A percentile compares a stretch with the other conserved stretches of the same genome.
Evolutionary conservation across 1,140 invertebrate genomes (phyloP).

Genomic region (Homarus americanus): DNA sequence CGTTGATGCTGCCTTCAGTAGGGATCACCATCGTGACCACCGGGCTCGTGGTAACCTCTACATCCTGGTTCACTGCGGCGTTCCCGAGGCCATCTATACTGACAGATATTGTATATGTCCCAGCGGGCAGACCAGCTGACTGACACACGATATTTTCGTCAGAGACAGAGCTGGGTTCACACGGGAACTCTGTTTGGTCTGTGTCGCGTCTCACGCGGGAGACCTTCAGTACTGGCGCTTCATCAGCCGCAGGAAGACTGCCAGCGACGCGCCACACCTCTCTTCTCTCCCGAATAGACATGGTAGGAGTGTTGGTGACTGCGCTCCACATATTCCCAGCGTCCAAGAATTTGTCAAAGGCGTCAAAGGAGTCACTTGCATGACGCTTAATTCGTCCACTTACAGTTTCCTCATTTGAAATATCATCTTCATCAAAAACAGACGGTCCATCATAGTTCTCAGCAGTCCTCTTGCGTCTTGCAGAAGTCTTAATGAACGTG

Average conservation of each 20-base stretch:
- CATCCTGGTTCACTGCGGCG: not conserved
- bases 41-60: not conserved
- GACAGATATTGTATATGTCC: not conserved
- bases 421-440: not conserved
- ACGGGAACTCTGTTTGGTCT: not conserved
- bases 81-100: not conserved
- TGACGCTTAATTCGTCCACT: not conserved
- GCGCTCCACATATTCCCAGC: slow-evolving; percentile 37
- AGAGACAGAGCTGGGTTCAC: not conserved
- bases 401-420: not conserved
- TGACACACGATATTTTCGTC: slow-evolving; percentile 24
- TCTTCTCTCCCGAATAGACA: not conserved
- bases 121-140: not conserved
- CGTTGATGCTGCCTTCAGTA: slow-evolving; percentile 40
- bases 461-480: not conserved
- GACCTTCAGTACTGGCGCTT: no score
- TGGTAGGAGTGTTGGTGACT: slow-evolving; percentile 17
- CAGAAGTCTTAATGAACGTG: not conserved
- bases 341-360: not conserved
- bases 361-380: not conserved
- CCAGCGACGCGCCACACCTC: slow-evolving; percentile 34
- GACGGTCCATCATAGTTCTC: slow-evolving; percentile 7
- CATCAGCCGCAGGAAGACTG: not conserved
- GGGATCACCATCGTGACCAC: not conserved
- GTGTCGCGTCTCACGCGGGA: not conserved